A percentile compares a stretch with the other conserved stretches of the same genome.
These are phyloP conservation scores for Pyxicephalus adspersus DNA, from an alignment of 2,113 vertebrate species.

Conservation along the genomic window DNA sequence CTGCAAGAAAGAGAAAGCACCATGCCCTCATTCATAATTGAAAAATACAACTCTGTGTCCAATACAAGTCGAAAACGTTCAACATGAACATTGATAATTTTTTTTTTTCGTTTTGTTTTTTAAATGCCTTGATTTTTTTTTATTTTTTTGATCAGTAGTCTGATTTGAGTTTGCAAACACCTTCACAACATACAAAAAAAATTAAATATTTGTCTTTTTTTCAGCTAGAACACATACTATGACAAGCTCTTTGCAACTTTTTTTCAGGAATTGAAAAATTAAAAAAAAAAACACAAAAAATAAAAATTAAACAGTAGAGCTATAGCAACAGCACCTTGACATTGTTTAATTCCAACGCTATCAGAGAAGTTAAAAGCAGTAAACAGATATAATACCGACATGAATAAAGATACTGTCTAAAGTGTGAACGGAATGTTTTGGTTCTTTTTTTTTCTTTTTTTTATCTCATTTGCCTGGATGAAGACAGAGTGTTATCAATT, in stretches of 20 bases:
- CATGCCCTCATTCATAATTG: constrained; percentile 15
- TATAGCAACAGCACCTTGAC: constrained; percentile 99
- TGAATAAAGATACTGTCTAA: constrained; percentile 93
- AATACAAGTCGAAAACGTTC: constrained; percentile 22
- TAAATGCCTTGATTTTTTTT: constrained; percentile 66
- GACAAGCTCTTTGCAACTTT: constrained; percentile 67
- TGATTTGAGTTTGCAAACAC: constrained; percentile 95
- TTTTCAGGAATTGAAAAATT: constrained; percentile 79
- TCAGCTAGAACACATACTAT: constrained; percentile 81
- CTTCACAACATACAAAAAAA: constrained; percentile 95
- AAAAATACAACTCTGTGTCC: constrained; percentile 7
- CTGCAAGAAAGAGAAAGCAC: constrained; percentile 41
- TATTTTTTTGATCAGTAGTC: constrained; percentile 91
- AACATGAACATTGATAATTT: constrained; percentile 79
- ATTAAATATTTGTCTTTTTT: constrained; percentile 77
- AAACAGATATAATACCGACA: constrained; percentile 96
- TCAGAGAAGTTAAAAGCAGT: constrained; percentile 98
- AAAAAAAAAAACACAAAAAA: constrained; percentile 64
- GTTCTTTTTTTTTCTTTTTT: constrained; percentile 77
- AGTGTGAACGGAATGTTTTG: constrained; percentile 98
- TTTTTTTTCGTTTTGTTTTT: constrained; percentile 83
- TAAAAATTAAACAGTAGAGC: constrained; percentile 89
- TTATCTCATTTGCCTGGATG: constrained; percentile 77
- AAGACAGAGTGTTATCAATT: constrained; percentile 95
- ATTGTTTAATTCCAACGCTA: constrained; percentile 98